Evolutionary conservation across 2,888 invertebrate genomes (phyloP), one percentile per base, ranked within the genome.

Genomic region (Eupithecia subumbrata): DNA sequence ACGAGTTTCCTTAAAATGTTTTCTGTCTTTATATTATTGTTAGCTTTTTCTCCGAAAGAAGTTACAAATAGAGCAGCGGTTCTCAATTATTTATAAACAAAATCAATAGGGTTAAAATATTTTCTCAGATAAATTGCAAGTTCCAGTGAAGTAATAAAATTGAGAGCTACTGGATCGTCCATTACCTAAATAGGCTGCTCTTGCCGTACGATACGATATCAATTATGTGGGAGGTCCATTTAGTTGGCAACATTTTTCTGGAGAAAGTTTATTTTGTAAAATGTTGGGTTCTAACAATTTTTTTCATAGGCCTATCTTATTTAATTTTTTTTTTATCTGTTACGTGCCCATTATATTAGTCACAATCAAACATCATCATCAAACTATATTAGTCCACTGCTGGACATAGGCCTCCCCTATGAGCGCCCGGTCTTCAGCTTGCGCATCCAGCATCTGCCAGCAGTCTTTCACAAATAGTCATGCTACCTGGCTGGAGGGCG

Each of bases 181-280:
- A 90, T 90, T 91, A 90, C 86, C 82, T 84, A 86, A 90, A 90
- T 88, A 87, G 89, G 85, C 80, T 84, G 79, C 82, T 83, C 84
- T n/a, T 40, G 14, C 56, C 43, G 82, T 77, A 82, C 88, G 85
- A 88, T 88, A 86, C 86, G 83, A 85, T 88, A 88, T 86, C 89
- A 90, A 90, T 90, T 90, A 90, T 88, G 87, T 87, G 87, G 84
- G 82, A 86, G 60, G 87, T 87, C 87, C 86, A 87, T 87, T 85
- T 88, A 80, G 75, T 81, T 73, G 67, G 75, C 34, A 71, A 72
- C 75, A 77, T 79, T 74, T 73, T 68, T 68, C 68, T 25, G 14
- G 43, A 67, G 43, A 45, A 48, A 66, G n/a, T 22, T 37, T n/a
- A 69, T 69, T 64, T 60, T 75, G 16, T 60, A 34, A 71, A 45